Percentiles rank a stretch among this genome's conserved stretches.
These are phyloP conservation scores for Acanthopleura granulata DNA, from an alignment of 2,888 invertebrate species.

Conservation along the genomic window DNA sequence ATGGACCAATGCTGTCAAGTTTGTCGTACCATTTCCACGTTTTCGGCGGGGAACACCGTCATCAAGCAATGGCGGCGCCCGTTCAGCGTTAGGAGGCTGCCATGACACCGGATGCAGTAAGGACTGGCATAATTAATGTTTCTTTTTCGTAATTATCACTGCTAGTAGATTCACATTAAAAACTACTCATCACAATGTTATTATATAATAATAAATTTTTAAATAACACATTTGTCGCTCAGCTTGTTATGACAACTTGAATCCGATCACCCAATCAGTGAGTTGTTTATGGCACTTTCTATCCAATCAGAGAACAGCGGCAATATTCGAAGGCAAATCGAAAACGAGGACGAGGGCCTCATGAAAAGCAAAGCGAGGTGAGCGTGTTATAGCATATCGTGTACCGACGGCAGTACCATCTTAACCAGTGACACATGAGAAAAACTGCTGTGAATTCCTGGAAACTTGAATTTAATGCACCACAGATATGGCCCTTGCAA, in stretches of 20 bases:
- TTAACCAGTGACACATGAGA: too few species aligned
- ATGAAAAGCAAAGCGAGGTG: background rate
- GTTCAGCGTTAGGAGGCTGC: too few species aligned
- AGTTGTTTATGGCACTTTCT: background rate
- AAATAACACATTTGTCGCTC: background rate
- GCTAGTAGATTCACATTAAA: too few species aligned
- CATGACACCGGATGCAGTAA: too few species aligned
- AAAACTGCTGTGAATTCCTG: background rate
- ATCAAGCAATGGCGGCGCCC: too few species aligned
- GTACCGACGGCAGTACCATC: background rate
- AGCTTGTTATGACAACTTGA: constrained; percentile 4
- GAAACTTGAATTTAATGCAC: background rate
- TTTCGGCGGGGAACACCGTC: too few species aligned
- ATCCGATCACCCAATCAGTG: background rate
- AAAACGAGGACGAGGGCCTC: constrained; percentile 11
- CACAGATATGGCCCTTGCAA: background rate
- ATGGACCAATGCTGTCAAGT: too few species aligned
- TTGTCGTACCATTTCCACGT: too few species aligned
- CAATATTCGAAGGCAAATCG: constrained; percentile 15
- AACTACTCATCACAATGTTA: background rate
- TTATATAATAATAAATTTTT: background rate
- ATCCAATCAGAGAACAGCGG: background rate
- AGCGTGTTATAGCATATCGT: constrained; percentile 11
- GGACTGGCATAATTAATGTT: too few species aligned
- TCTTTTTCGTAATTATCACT: too few species aligned